phyloP scores from a whole-genome alignment of 2,888 invertebrate genomes.

The Diarsia dahlii region DNA sequence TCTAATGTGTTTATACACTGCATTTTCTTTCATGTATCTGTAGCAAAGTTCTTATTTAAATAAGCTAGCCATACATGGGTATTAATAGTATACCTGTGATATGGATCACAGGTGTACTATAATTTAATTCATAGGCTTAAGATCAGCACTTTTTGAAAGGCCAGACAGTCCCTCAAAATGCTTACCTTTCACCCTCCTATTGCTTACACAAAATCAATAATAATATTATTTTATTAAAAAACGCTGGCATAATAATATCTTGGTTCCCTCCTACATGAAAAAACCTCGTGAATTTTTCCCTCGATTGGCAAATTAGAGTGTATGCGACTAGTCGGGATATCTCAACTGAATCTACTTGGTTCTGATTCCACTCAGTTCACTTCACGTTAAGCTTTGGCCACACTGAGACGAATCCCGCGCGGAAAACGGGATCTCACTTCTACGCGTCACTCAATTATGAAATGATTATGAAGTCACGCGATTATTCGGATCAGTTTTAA shows the following conservation, averaged over 20 bases:
- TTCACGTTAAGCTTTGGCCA: constrained; percentile 42
- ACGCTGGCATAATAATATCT: not conserved
- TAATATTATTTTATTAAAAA: no score
- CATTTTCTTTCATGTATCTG: not conserved
- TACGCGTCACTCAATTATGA: not conserved
- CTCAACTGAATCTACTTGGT: constrained; percentile 73
- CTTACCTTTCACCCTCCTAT: no score
- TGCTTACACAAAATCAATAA: no score
- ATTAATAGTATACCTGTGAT: no score
- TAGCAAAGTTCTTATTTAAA: not conserved
- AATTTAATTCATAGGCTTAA: no score
- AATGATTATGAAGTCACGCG: not conserved
- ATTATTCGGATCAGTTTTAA: not conserved
- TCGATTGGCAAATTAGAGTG: constrained; percentile 84
- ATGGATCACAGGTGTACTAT: no score
- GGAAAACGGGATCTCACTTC: not conserved
- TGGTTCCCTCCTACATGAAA: constrained; percentile 57
- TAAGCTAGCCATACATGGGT: no score
- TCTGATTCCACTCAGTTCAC: constrained; percentile 70
- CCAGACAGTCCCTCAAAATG: no score
- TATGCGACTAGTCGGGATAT: constrained; percentile 77
- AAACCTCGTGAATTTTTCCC: constrained; percentile 77
- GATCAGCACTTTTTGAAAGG: no score
- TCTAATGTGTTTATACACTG: no score
- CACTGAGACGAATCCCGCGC: not conserved